Evolutionary conservation across 1,140 invertebrate genomes (phyloP).

Genomic region (Meloidogyne exigua): DNA sequence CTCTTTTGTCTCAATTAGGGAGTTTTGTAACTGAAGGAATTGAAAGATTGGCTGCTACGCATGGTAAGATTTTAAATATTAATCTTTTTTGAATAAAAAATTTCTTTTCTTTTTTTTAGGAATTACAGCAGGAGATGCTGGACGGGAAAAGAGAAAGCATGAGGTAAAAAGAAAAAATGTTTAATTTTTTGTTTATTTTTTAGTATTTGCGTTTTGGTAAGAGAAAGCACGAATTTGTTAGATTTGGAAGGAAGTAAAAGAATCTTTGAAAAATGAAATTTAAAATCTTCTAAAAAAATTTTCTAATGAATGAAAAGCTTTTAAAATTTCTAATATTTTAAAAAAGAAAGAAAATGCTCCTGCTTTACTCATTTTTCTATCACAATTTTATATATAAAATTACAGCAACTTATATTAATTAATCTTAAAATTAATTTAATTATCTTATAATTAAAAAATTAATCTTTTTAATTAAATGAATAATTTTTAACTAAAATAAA

Average conservation of each 20-base stretch:
- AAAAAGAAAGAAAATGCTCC: neutral
- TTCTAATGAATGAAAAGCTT: too few relatives aligned
- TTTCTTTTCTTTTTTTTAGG: neutral
- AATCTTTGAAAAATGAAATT: neutral
- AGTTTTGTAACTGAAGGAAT: conserved; percentile 56
- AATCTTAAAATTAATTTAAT: too few relatives aligned
- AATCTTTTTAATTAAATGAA: too few relatives aligned
- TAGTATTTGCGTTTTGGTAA: conserved; percentile 58
- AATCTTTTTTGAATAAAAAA: neutral
- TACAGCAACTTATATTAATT: too few relatives aligned
- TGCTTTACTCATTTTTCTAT: neutral
- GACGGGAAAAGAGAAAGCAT: conserved; percentile 55
- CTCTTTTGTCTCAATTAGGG: conserved; percentile 55
- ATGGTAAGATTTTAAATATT: conserved; percentile 37
- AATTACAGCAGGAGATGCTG: conserved; percentile 7
- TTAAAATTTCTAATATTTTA: neutral
- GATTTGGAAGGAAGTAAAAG: conserved; percentile 26
- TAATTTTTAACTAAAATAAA: too few relatives aligned
- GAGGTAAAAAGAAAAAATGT: conserved; percentile 25
- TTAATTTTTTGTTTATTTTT: neutral
- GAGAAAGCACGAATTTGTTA: conserved; percentile 59
- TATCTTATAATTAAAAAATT: too few relatives aligned
- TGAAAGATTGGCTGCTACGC: conserved; percentile 53
- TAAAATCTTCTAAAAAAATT: neutral
- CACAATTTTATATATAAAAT: neutral